Conservation (phyloP, 2,113 vertebrate species). For the Corythornis cristatus region DNA sequence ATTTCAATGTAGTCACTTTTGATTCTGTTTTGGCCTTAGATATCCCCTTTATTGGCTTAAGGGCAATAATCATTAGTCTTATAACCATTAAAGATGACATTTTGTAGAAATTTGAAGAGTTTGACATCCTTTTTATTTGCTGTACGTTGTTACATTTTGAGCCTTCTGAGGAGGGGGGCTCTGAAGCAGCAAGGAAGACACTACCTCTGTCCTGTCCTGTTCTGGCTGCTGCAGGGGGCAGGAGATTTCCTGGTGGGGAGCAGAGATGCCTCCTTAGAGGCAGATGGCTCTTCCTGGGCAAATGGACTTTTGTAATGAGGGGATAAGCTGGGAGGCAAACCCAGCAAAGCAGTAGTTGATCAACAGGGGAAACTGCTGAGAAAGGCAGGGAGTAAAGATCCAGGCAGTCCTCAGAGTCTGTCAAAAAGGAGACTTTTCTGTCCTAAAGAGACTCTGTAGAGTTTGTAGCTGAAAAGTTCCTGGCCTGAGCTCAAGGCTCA, state of each 20-base stretch:
- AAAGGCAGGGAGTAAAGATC: neutral
- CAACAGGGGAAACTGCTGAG: neutral
- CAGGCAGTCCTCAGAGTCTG: neutral
- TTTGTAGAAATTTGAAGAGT: neutral
- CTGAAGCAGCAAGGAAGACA: neutral
- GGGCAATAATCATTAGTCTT: slow-evolving; percentile 1
- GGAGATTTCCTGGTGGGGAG: neutral
- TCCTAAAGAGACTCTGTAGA: neutral
- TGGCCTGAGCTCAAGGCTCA: neutral
- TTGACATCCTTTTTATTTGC: neutral
- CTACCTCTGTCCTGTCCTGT: neutral
- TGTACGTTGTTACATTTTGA: neutral
- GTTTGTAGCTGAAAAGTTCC: neutral
- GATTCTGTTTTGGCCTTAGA: neutral
- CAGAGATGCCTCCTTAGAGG: neutral
- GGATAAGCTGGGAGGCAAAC: neutral
- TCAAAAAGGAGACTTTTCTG: neutral
- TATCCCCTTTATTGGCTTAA: slow-evolving; percentile 11
- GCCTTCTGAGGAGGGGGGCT: neutral
- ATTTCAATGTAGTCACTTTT: neutral
- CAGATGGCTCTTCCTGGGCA: neutral
- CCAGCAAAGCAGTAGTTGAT: neutral
- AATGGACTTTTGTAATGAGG: neutral
- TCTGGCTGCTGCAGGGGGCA: neutral
- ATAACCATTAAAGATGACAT: neutral